phyloP scores from a whole-genome alignment of 2,888 invertebrate genomes.

The Lymantria dispar region DNA sequence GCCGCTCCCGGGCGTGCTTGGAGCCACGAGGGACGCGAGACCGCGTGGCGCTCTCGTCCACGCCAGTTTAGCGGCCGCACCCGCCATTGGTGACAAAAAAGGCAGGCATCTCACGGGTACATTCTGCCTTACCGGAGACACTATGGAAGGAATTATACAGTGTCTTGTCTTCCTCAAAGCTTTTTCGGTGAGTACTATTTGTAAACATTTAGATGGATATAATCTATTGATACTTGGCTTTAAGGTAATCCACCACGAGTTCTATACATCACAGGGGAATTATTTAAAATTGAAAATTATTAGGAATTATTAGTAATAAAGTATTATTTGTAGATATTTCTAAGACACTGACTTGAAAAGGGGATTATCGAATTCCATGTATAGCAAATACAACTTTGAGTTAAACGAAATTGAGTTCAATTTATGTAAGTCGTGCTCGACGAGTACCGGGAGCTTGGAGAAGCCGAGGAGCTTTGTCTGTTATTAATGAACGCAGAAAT shows the following conservation, averaged over 20 bases:
- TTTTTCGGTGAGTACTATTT: constrained; percentile 89
- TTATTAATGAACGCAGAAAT: constrained; percentile 64
- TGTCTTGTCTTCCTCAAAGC: constrained; percentile 96
- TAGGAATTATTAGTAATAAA: constrained; percentile 28
- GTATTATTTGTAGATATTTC: constrained; percentile 43
- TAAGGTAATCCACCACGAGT: constrained; percentile 2
- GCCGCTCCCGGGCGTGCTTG: constrained; percentile 83
- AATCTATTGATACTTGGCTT: not conserved
- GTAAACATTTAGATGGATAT: not conserved
- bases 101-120: constrained; percentile 93
- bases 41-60: constrained; percentile 89
- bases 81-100: constrained; percentile 87
- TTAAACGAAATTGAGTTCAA: constrained; percentile 39
- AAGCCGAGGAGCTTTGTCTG: constrained; percentile 54
- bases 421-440: constrained; percentile 27
- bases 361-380: constrained; percentile 29
- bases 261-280: constrained; percentile 25
- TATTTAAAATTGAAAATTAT: constrained; percentile 31
- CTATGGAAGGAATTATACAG: constrained; percentile 96
- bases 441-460: constrained; percentile 34
- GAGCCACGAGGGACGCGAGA: constrained; percentile 78
- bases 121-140: constrained; percentile 94
- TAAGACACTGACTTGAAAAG: constrained; percentile 30
- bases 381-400: constrained; percentile 31
- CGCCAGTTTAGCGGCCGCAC: constrained; percentile 88